Conservation (phyloP, 30 jellyfish, hydroid and myxozoan genomes). For the Cassiopea xamachana region DNA sequence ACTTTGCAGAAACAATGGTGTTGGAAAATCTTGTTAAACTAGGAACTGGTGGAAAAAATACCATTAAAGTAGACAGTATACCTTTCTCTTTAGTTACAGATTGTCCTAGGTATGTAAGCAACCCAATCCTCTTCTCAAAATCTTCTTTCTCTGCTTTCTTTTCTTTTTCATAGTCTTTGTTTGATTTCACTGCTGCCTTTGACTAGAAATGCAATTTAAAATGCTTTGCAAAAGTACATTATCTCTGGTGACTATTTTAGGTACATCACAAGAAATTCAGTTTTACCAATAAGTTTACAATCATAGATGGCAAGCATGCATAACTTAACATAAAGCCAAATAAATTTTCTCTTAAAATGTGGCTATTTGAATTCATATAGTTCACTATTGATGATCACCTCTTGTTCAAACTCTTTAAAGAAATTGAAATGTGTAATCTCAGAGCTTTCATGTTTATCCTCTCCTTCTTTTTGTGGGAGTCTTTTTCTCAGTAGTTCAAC, state of each 20-base stretch:
- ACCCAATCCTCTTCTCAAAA: slow-evolving; percentile 84
- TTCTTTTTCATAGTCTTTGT: slow-evolving; percentile 81
- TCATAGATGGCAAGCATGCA: no score
- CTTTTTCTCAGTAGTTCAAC: slow-evolving; percentile 56
- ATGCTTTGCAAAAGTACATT: no score
- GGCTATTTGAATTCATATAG: no score
- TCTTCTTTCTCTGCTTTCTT: slow-evolving; percentile 78
- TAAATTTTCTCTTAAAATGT: no score
- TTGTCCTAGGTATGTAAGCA: slow-evolving; percentile 92
- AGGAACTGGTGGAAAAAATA: not conserved
- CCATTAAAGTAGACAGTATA: not conserved
- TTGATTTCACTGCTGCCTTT: slow-evolving; percentile 38
- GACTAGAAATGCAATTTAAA: slow-evolving; percentile 20
- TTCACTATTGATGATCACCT: slow-evolving; percentile 27
- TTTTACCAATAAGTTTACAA: no score
- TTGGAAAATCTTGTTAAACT: not conserved
- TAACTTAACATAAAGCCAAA: no score
- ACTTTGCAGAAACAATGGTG: no score
- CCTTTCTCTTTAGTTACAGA: slow-evolving; percentile 73
- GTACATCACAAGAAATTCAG: no score
- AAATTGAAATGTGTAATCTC: slow-evolving; percentile 64
- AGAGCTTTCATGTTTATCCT: not conserved
- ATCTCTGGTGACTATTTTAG: no score
- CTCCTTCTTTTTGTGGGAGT: slow-evolving; percentile 10
- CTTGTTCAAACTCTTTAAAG: slow-evolving; percentile 71